Conservation (phyloP, 2,113 vertebrate genomes). For the Accipiter virgatus region DNA sequence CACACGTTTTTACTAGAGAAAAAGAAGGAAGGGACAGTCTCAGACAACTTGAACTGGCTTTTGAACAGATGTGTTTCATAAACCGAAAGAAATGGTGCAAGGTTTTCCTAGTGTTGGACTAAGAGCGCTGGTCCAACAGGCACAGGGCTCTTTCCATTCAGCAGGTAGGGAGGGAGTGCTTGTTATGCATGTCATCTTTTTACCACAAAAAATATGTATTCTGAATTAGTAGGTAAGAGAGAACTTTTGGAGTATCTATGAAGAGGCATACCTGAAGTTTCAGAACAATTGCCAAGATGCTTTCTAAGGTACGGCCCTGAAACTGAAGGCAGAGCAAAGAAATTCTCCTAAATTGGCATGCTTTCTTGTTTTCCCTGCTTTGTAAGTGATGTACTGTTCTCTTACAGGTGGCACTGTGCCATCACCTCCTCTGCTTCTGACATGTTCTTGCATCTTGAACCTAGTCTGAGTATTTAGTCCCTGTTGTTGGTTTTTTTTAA, state of each 20-base stretch:
- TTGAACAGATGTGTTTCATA: background rate
- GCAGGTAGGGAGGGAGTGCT: background rate
- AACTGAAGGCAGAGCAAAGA: background rate
- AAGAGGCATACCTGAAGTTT: background rate
- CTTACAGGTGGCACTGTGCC: background rate
- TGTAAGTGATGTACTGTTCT: background rate
- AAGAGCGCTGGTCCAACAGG: background rate
- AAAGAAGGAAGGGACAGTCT: background rate
- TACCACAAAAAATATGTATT: background rate
- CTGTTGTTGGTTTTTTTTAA: background rate
- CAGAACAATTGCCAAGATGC: background rate
- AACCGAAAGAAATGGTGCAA: background rate
- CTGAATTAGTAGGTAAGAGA: background rate
- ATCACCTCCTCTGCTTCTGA: background rate
- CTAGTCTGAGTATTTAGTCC: background rate
- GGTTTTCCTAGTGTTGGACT: background rate
- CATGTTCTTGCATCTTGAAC: background rate
- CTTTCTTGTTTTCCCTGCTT: background rate
- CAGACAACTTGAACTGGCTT: background rate
- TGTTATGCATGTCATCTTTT: background rate
- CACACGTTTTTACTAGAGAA: background rate
- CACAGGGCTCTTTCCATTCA: background rate
- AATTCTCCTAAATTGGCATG: background rate
- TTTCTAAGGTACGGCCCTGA: background rate
- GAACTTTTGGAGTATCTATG: background rate